Base-by-base conservation (phyloP, 2,888 invertebrate genomes). In the Beris chalybata region DNA sequence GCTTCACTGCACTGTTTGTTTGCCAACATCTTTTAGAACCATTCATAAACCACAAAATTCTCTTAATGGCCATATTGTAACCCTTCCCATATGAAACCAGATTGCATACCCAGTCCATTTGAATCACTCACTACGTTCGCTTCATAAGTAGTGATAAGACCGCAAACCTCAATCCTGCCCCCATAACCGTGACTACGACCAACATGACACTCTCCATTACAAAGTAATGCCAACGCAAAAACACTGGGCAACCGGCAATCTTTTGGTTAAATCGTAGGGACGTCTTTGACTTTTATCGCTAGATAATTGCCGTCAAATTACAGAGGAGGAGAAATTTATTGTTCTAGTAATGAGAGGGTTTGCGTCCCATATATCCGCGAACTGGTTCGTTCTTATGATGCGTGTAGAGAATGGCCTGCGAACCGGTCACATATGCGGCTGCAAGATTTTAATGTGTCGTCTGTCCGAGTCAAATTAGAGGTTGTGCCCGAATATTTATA, bases 261-360 rank as follows among this genome's bases (percentile, higher is more conserved):
- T 44, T 66, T 66, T 58, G 59, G 66, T 53, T 54, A 45, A 54
- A 54, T 59, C 66, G 43, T 56, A 56, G 63, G 54, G 55, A 55
- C 73, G 72, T 73, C 73, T 71, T 74, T 71, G 76, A 75, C 75
- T 73, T 76, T 76, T 76, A 76, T 76, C 74, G 76, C 74, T 74
- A 74, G 76, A 76, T 76, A 75, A 76, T 75, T 76, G 74, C 75
- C 73, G 71, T 72, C 72, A 76, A 76, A 76, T 76, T 76, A 76
- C 73, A 75, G 74, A 73, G 73, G 72, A 70, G 73, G 67, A 48
- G 68, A 72, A 72, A 73, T 71, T 72, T 72, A 72, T 72, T 72
- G 72, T 72, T 72, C 69, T 71, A 70, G 72, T 71, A 72, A 72
- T 72, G 68, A 72, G 72, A 68, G 72, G 71, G 68, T 72, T 71